Conservation (phyloP, 2,797 vertebrate species). For the Petrocephalus sullivani region DNA sequence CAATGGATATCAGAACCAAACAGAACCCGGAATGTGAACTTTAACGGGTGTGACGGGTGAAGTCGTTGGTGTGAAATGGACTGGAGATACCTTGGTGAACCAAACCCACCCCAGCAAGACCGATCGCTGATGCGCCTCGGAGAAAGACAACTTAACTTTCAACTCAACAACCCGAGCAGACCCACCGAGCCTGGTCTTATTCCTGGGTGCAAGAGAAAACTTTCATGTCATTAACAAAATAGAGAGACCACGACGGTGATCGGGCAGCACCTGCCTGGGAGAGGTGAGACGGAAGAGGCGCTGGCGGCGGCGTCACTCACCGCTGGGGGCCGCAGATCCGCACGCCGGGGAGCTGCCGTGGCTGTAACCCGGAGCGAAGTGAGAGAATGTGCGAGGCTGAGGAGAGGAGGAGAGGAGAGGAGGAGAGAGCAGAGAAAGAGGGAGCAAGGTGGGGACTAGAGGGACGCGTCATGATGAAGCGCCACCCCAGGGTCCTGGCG, state of each 20-base stretch:
- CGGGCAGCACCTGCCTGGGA: neutral
- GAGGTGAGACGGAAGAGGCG: neutral
- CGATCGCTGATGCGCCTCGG: neutral
- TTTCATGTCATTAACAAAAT: neutral
- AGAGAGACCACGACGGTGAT: neutral
- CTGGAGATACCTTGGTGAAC: neutral
- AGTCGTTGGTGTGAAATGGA: neutral
- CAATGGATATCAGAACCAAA: neutral
- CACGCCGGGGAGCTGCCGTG: slow-evolving; percentile 6
- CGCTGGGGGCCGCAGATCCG: slow-evolving; percentile 17
- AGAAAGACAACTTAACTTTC: slow-evolving; percentile 1
- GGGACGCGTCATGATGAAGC: slow-evolving; percentile 27
- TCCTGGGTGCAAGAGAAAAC: neutral
- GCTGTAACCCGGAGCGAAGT: slow-evolving; percentile 1
- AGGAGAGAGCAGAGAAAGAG: slow-evolving; percentile 26
- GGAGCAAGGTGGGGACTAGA: slow-evolving; percentile 27
- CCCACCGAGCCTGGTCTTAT: neutral
- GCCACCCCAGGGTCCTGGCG: slow-evolving; percentile 18
- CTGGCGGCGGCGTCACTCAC: slow-evolving; percentile 22
- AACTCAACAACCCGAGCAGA: neutral
- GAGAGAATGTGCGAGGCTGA: slow-evolving; percentile 22
- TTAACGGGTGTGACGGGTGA: neutral
- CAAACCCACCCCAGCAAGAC: neutral
- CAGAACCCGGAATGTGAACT: neutral
- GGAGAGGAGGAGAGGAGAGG: slow-evolving; percentile 31